phyloP scores from a whole-genome alignment of 2,797 vertebrate species.

The Gallinago stenura region DNA sequence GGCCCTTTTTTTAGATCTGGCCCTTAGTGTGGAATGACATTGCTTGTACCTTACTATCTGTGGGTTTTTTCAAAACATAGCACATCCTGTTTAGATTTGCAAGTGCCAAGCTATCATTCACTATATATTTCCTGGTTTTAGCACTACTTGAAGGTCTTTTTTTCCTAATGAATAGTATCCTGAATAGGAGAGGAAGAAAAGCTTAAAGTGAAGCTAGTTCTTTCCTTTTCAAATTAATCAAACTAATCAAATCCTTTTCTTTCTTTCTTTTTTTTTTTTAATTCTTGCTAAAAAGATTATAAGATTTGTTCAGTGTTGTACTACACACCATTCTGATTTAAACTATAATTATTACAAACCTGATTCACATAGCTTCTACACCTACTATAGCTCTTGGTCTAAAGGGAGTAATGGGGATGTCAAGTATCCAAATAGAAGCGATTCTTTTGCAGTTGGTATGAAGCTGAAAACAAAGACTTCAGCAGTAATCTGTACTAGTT shows the following conservation, averaged over 20 bases:
- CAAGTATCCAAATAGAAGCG: conserved; percentile 30
- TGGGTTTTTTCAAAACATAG: not conserved
- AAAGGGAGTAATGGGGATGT: conserved; percentile 25
- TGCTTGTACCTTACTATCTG: not conserved
- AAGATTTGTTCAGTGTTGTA: not conserved
- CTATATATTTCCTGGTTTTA: not conserved
- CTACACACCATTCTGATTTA: not conserved
- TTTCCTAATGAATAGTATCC: not conserved
- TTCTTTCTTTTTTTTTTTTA: not conserved
- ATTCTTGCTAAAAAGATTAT: not conserved
- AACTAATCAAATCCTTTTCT: no score
- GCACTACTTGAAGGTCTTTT: not conserved
- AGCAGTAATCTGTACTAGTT: not conserved
- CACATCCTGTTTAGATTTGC: not conserved
- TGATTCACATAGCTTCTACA: conserved; percentile 44
- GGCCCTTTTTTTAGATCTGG: not conserved
- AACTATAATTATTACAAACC: not conserved
- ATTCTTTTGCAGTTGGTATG: conserved; percentile 52
- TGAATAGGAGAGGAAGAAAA: not conserved
- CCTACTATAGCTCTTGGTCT: conserved; percentile 16
- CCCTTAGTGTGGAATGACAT: not conserved
- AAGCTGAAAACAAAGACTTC: conserved; percentile 46
- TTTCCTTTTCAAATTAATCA: not conserved
- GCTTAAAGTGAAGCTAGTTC: not conserved
- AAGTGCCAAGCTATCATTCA: not conserved